Base-by-base conservation (phyloP, 2,888 invertebrate species). In the Lypha dubia region DNA sequence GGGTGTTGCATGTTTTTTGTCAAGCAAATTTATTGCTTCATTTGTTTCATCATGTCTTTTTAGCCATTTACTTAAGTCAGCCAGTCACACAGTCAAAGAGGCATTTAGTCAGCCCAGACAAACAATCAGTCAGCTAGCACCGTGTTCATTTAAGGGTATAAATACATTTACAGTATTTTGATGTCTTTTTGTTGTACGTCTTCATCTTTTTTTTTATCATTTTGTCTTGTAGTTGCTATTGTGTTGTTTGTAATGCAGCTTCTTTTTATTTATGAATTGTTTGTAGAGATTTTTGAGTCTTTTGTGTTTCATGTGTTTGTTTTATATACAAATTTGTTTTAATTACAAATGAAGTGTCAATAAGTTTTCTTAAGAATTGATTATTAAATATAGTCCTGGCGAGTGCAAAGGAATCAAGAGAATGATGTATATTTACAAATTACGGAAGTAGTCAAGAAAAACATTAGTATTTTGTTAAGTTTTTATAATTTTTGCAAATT, bases 1-100 rank as follows among this genome's bases (percentile, higher is more conserved):
- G 84, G 75, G 74, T 86, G 83, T 83, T 70, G 88, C 89, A 88
- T 90, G 90, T 90, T 90, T 89, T 89, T 90, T 88, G 90, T 90
- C 89, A 90, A 87, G 87, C 77, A 90, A 89, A 90, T 90, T 90
- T 90, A 90, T 90, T 90, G 90, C 90, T 90, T 90, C 89, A 90
- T 90, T 90, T 90, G 90, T 90, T 84, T 74, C 77, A 81, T 79
- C 84, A 79, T 79, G 74, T 81, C 74, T 81, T 77, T 76, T 76
- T 62, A 62, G 76, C 76, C 76, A 56, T 65, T 56, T 62, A 70
- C 75, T 53, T 71, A 44, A 70, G 70, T 41, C 63, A 79, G 38
- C 24, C 35, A 79, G 38, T 17, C 35, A 58, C 24, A 56, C 56
- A 60, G 77, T 24, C 70, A 71, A 56, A 22, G 51, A 77, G 77